Evolutionary conservation across 2,888 invertebrate genomes (phyloP).

Genomic region (Lymantria monacha): DNA sequence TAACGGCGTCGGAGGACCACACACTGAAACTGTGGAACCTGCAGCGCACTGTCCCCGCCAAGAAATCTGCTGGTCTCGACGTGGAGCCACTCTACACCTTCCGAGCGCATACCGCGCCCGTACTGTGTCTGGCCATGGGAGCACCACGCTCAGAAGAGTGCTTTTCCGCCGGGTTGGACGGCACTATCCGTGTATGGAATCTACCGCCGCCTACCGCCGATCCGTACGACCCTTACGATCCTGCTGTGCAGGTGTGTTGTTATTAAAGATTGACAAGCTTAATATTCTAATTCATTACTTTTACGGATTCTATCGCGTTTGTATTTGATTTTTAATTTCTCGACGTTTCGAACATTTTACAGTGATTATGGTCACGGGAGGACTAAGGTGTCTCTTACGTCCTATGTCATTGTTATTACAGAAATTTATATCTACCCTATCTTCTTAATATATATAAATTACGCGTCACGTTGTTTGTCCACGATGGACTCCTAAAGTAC

Average conservation of each 20-base stretch:
- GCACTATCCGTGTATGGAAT: constrained; percentile 97
- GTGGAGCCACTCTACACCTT: constrained; percentile 99
- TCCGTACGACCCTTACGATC: constrained; percentile 98
- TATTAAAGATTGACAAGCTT: too few species aligned
- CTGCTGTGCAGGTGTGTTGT: constrained; percentile 88
- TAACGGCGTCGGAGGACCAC: constrained; percentile 99
- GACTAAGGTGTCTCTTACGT: too few species aligned
- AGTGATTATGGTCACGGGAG: too few species aligned
- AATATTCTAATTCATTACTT: too few species aligned
- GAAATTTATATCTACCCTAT: too few species aligned
- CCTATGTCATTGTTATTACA: too few species aligned
- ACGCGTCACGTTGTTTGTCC: too few species aligned
- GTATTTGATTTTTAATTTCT: too few species aligned
- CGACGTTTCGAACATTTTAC: too few species aligned
- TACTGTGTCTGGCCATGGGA: constrained; percentile 96
- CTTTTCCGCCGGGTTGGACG: constrained; percentile 97
- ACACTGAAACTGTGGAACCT: constrained; percentile 99
- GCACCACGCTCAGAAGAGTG: constrained; percentile 96
- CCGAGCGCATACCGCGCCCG: constrained; percentile 96
- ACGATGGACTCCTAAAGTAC: too few species aligned
- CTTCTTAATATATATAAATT: too few species aligned
- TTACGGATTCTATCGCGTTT: too few species aligned
- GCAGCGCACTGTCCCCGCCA: constrained; percentile 98
- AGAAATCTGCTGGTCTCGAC: constrained; percentile 97
- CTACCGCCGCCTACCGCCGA: constrained; percentile 97